These are phyloP conservation scores for Chymomyza caudatula DNA, from an alignment of 2,888 invertebrate genomes.

Conservation along the genomic window DNA sequence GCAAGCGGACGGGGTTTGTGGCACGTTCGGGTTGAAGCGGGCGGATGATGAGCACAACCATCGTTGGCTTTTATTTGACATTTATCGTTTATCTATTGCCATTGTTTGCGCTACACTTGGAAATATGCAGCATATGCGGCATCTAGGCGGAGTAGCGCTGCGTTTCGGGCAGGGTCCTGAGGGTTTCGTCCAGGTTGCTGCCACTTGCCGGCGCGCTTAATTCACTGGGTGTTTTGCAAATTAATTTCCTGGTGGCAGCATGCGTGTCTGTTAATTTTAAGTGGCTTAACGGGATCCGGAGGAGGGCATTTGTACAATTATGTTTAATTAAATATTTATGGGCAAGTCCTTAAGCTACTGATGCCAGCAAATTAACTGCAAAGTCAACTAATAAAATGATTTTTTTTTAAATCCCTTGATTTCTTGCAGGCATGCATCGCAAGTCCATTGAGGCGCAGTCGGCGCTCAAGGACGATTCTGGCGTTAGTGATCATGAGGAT, in stretches of 20 bases:
- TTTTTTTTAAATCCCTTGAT: not conserved
- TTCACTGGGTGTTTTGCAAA: conserved; percentile 49
- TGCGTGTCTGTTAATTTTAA: conserved; percentile 38
- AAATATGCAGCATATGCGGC: not conserved
- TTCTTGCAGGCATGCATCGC: conserved; percentile 94
- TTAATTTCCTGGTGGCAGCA: conserved; percentile 56
- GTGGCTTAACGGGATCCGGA: conserved; percentile 71
- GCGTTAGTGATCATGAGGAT: conserved; percentile 84
- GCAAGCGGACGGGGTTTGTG: not conserved
- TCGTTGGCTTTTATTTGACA: conserved; percentile 52
- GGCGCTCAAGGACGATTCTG: conserved; percentile 90
- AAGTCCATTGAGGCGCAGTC: conserved; percentile 98
- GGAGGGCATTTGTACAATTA: not conserved
- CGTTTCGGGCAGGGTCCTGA: too few relatives aligned
- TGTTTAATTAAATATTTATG: not conserved
- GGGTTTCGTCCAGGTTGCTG: not conserved
- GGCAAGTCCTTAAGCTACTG: not conserved
- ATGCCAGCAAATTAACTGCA: conserved; percentile 2
- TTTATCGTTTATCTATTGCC: conserved; percentile 62
- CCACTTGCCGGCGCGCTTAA: conserved; percentile 20
- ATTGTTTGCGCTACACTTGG: conserved; percentile 17
- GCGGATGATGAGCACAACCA: too few relatives aligned
- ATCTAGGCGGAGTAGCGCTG: too few relatives aligned
- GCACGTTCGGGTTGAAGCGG: not conserved
- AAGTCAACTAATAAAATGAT: too few relatives aligned